Evolutionary conservation across 2,113 vertebrate genomes (phyloP), one percentile per base, ranked within the genome.

Genomic region (Psettodes erumei): DNA sequence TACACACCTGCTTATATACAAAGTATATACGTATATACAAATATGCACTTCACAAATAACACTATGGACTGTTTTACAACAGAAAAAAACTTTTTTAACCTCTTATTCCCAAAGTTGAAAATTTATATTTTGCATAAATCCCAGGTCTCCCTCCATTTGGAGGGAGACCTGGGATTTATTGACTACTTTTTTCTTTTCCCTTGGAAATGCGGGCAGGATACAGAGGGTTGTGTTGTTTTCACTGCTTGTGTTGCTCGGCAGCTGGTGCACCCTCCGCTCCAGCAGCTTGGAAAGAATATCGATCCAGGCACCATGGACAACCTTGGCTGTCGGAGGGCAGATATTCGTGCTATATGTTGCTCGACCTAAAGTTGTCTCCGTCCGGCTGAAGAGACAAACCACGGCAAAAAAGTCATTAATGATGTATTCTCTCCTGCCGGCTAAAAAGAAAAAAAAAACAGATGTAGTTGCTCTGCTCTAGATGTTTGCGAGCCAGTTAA

Each of bases 401-500:
- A 4, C 23, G 0, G 21, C 2, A n/a, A 8, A 60, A 77, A 55
- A 61, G 11, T 8, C 25, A 55, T 75, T 77, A 71, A 73, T 75
- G 70, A 77, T 72, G 64, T 18, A 47, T 70, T 70, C 58, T 63
- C 47, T 66, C 37, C 55, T 10, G 21, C 56, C 21, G 16, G 55
- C n/a, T n/a, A n/a, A n/a, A n/a, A n/a, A 69, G 60, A 9, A 56
- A 65, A 53, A 7, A 19, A 16, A 27, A 9, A 48, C 50, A 53
- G 33, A 70, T 23, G 8, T 1, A 1, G 25, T 62, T 4, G 10
- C 48, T 64, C 32, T 43, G 21, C 33, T 71, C 43, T 54, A 47
- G 47, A 62, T 74, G 71, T 70, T 53, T 74, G 67, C 7, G 40
- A 64, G 77, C 23, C 0, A 13, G 38, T 75, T 82, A 82, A 86